Evolutionary conservation across 2,888 invertebrate species (phyloP), one percentile per base, ranked within the genome.

Genomic region (Calameuta idolon): DNA sequence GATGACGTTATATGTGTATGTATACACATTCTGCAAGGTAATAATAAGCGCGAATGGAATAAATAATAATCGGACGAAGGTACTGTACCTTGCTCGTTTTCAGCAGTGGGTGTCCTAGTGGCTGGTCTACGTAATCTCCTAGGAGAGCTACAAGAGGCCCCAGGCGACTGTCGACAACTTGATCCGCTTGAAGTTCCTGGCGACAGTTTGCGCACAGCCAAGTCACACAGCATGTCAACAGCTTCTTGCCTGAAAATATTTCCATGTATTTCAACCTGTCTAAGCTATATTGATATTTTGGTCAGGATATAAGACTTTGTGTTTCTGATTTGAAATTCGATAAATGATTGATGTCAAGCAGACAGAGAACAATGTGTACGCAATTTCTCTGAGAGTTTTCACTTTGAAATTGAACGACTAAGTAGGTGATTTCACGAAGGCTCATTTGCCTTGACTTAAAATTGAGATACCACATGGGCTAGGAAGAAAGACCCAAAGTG

Each of bases 191-290:
- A 91, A 74, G 90, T 88, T 75, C 94, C 94, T 4, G 95, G 95
- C 12, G 95, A 94, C 82, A 96, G 93, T 83, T 96, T 95, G 71
- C 96, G 93, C 69, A 95, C 95, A 3, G 96, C 96, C 85, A 97
- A 92, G 91, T 97, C 97, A 89, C 95, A 96, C 75, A 97, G 92
- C 95, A 97, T 96, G 85, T 97, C 96, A 79, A 96, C 94, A 78
- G 97, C 97, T 93, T 97, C 97, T 92, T 96, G 95, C 90, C 96
- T 95, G 89, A 30, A 89, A 89, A 79, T 74, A 23, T 55, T 55
- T 55, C 55, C 55, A 55, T 23, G 23, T 23, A 55, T 55, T 9
- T 55, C 55, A 55, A 23, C 0, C 55, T 55, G 55, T 55, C 55
- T 23, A 55, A 5, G 55, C 23, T 55, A 23, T 55, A 55, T 55